Conservation (phyloP, 2,888 invertebrate species). For the Hyposoter dolosus region DNA sequence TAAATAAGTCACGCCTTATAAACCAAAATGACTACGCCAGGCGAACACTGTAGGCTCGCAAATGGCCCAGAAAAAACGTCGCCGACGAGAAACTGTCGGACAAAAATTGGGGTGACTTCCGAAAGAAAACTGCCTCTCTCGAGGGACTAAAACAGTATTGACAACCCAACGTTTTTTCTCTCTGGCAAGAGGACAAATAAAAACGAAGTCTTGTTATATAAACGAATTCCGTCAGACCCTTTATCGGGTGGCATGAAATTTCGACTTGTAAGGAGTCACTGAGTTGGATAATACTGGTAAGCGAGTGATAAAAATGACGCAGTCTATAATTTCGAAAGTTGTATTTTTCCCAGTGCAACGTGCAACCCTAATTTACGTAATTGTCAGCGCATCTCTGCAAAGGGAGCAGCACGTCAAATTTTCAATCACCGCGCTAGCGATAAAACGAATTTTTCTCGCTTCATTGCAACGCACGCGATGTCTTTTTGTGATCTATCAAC, state of each 20-base stretch:
- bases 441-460: background rate
- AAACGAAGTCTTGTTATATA: background rate
- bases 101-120: slow-evolving; percentile 4
- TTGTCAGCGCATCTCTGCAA: background rate
- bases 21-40: background rate
- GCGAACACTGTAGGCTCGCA: background rate
- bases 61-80: background rate
- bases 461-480: background rate
- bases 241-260: background rate
- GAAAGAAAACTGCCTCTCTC: slow-evolving; percentile 1
- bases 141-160: slow-evolving; percentile 18
- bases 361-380: no score
- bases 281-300: background rate
- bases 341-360: no score
- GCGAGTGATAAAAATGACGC: background rate
- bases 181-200: slow-evolving; percentile 9
- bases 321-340: no score
- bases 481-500: background rate
- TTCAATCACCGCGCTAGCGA: background rate
- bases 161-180: slow-evolving; percentile 6
- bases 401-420: background rate
- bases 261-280: background rate
- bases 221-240: background rate
- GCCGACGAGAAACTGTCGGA: background rate
- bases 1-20: slow-evolving; percentile 10